Percentiles rank a stretch among this genome's conserved stretches.
Evolutionary conservation across 2,797 vertebrate genomes (phyloP).

Genomic region (Oreochromis mossambicus): DNA sequence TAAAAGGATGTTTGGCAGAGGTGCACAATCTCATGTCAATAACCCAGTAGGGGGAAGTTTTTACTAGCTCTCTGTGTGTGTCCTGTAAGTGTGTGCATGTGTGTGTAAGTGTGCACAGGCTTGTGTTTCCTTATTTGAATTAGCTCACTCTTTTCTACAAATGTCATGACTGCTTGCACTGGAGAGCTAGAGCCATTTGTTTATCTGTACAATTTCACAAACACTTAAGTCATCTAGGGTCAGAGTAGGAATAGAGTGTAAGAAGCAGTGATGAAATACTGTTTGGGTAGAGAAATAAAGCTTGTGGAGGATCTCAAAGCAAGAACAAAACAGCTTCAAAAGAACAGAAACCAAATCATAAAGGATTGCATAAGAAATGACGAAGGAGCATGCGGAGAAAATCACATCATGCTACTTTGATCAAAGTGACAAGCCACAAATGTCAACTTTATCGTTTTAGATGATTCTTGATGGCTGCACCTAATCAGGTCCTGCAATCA

Average conservation of each 20-base stretch:
- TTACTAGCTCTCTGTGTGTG: constrained; percentile 40
- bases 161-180: background rate
- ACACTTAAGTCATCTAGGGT: constrained; percentile 12
- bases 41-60: constrained; percentile 55
- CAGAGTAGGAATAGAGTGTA: background rate
- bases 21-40: constrained; percentile 41
- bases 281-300: background rate
- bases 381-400: background rate
- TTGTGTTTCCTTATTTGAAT: constrained; percentile 1
- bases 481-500: constrained; percentile 43
- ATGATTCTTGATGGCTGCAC: background rate
- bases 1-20: constrained; percentile 67
- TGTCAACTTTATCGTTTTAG: constrained; percentile 3
- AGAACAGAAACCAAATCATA: background rate
- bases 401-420: background rate
- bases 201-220: constrained; percentile 22
- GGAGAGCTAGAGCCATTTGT: background rate
- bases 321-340: background rate
- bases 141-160: background rate
- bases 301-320: background rate
- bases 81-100: constrained; percentile 13
- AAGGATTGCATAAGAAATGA: background rate
- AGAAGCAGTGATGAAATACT: constrained; percentile 7
- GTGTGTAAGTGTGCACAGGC: background rate
- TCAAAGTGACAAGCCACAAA: constrained; percentile 23